Base-by-base conservation (phyloP, 2,888 invertebrate species). In the Parnassius mnemosyne region DNA sequence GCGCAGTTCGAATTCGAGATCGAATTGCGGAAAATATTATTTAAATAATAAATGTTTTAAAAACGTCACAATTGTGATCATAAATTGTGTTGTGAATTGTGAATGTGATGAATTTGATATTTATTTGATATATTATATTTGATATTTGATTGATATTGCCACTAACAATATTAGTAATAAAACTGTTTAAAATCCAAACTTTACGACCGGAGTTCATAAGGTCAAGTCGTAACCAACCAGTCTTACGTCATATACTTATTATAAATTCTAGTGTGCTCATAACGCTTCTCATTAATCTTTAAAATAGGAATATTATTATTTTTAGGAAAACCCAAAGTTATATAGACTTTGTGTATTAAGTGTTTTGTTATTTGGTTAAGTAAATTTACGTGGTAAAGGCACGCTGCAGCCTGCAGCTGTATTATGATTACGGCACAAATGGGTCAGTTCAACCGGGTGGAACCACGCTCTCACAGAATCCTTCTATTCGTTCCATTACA, bases 191-290 rank as follows among this genome's bases (percentile, higher is more conserved):
- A 64, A 63, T 59, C 51, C 59, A 49, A 61, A 67, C 64, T 70
- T 68, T 69, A 68, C 65, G 67, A 56, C 60, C 67, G 58, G 62
- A 70, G 72, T 71, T 73, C 71, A 54, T 65, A 66, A 69, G 71
- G 69, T 73, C 66, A 60, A 54, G 61, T 42, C 63, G 47, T 44
- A 57, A 57, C 50, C 61, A 63, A 56, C 46, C 61, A 63, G 57
- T 55, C 58, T 72, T 69, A 67, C 70, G 69, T 71, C 70, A 72
- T 58, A 72, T 57, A 65, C 53, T 57, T 51, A 68, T 70, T 68
- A 67, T 66, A 57, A 65, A 71, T 70, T 68, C 68, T 44, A 65
- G 58, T 66, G 57, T 61, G 61, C 57, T 59, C 65, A 64, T 20
- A 65, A 68, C 63, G 68, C 63, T 65, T 67, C 64, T 67, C 64